phyloP scores from a whole-genome alignment of 2,888 invertebrate species.

The Agrotis segetum region DNA sequence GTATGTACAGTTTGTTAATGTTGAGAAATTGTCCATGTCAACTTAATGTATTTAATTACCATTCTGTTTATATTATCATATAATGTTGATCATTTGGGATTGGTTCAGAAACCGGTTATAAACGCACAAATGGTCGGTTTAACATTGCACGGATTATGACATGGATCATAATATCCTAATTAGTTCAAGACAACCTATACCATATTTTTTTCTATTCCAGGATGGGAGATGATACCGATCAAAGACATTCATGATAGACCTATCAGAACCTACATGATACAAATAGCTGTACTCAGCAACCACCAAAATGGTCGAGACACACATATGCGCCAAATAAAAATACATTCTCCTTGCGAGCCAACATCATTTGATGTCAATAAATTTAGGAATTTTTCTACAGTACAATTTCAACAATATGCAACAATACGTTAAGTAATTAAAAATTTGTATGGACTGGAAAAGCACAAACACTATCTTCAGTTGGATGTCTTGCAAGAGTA shows the following conservation, averaged over 20 bases:
- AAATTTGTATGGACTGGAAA: constrained; percentile 9
- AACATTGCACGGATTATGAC: no score
- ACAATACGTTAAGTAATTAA: constrained; percentile 95
- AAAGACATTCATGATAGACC: constrained; percentile 97
- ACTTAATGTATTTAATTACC: not conserved
- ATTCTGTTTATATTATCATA: no score
- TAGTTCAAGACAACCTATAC: no score
- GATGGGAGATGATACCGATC: constrained; percentile 98
- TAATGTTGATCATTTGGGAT: no score
- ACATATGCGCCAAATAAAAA: constrained; percentile 99
- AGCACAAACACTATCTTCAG: not conserved
- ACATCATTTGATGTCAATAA: constrained; percentile 93
- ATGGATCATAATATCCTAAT: no score
- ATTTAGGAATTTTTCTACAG: constrained; percentile 95
- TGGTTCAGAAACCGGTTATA: no score
- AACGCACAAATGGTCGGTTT: no score
- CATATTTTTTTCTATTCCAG: constrained; percentile 80
- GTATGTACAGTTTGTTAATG: constrained; percentile 76
- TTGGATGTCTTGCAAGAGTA: not conserved
- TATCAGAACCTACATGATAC: constrained; percentile 98
- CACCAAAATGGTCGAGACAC: constrained; percentile 99
- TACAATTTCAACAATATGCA: constrained; percentile 95
- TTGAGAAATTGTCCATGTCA: not conserved
- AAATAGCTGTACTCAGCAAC: constrained; percentile 98
- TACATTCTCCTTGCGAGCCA: constrained; percentile 96